Evolutionary conservation across 2,113 vertebrate species (phyloP), one percentile per base, ranked within the genome.

Genomic region (Pituophis catenifer): DNA sequence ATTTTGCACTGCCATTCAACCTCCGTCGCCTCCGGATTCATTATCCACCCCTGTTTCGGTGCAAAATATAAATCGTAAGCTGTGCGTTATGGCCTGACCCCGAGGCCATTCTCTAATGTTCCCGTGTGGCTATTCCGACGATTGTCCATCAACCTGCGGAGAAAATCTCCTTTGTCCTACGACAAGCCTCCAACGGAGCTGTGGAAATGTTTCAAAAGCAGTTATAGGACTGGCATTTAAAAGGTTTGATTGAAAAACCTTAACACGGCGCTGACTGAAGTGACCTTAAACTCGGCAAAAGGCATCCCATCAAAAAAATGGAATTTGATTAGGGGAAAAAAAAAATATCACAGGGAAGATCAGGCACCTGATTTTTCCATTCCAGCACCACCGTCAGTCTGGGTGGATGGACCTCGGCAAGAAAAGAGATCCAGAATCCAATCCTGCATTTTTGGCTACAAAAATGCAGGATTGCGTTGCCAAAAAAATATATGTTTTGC

Each of bases 211-310:
- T 96, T 97, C 97, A 96, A 97, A 97, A 97, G 96, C 96, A 94
- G 97, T 96, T 97, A 97, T 95, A 97, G 96, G 96, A 96, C 96
- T 94, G 95, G 94, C 94, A 96, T 97, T 97, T 97, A 96, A 97
- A 95, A 96, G 96, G 95, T 96, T 97, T 97, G 97, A 96, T 96
- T 97, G 96, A 97, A 97, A 96, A 96, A 95, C 89, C 94, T 94
- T 96, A 97, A 95, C 96, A 95, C 93, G 95, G 91, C 96, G 90
- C 95, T 96, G 96, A 95, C 96, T 95, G 95, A 96, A 96, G 93
- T 97, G 96, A 97, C 96, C 96, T 97, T 96, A 96, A 94, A 91
- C 0, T 0, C 58, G 93, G 94, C 95, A 93, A 96, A 95, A 95
- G 94, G 96, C 91, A 95, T 96, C 95, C 95, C 89, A 93, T 91